Percentiles rank a stretch among this genome's conserved stretches.
Conservation (phyloP, 1,140 invertebrate species). For the Euglossa dilemma region DNA sequence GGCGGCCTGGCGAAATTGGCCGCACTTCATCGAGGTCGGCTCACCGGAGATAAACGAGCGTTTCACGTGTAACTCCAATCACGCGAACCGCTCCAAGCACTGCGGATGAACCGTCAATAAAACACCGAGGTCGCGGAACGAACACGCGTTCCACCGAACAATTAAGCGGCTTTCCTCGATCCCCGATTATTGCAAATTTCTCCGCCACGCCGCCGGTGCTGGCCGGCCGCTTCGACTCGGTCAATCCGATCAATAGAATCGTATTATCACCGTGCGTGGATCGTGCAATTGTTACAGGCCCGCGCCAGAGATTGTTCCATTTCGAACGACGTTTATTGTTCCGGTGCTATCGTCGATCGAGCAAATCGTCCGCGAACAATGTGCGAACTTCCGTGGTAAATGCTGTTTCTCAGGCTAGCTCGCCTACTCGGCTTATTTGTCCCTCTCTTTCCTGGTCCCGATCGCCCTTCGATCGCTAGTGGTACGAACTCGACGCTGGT, state of each 20-base stretch:
- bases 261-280: background rate
- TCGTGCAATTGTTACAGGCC: constrained; percentile 1
- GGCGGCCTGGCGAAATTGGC: background rate
- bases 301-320: background rate
- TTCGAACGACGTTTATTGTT: background rate
- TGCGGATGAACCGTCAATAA: constrained; percentile 33
- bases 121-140: background rate
- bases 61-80: constrained; percentile 28
- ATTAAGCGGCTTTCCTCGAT: constrained; percentile 16
- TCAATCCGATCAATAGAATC: background rate
- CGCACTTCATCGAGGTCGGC: constrained; percentile 4
- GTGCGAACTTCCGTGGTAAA: background rate
- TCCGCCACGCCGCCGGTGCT: background rate
- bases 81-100: constrained; percentile 1
- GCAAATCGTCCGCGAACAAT: constrained; percentile 21
- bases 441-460: background rate
- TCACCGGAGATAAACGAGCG: constrained; percentile 6
- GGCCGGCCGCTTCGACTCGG: background rate
- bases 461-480: background rate
- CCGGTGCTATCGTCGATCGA: background rate
- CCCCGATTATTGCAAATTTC: constrained; percentile 22
- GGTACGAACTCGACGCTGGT: background rate
- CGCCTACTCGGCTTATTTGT: background rate
- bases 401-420: background rate
- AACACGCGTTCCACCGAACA: constrained; percentile 12